phyloP scores from a whole-genome alignment of 64 coral and sea anemone species.

The Trachythela sp. region DNA sequence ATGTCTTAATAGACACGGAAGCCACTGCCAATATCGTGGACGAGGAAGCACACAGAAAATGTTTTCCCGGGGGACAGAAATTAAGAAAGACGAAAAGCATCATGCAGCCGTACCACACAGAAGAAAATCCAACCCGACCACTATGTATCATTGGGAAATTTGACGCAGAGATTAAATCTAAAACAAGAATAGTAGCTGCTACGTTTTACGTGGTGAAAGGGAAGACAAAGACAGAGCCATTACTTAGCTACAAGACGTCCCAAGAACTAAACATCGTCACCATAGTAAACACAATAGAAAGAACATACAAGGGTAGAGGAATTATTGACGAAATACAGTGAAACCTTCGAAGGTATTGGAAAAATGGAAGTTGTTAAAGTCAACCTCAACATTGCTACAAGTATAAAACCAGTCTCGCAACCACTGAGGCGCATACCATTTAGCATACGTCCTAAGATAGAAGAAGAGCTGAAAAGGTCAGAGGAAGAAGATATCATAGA shows the following conservation, averaged over 20 bases:
- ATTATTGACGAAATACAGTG: neutral
- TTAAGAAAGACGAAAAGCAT: no score
- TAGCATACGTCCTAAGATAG: neutral
- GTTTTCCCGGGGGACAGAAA: neutral
- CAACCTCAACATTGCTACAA: neutral
- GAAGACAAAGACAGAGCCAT: slow-evolving; percentile 21
- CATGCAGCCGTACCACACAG: neutral
- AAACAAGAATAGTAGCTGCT: neutral
- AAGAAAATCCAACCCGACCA: slow-evolving; percentile 1
- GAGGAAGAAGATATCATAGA: no score
- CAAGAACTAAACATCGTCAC: no score
- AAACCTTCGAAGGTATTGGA: neutral
- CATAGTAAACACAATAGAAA: neutral
- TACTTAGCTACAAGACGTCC: neutral
- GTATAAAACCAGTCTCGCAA: neutral
- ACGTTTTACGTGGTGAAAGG: slow-evolving; percentile 26
- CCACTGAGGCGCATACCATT: neutral
- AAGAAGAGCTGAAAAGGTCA: no score
- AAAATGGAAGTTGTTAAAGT: slow-evolving; percentile 26
- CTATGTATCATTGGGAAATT: slow-evolving; percentile 6
- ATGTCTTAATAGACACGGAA: slow-evolving; percentile 12
- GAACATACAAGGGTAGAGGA: neutral
- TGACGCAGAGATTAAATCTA: slow-evolving; percentile 17
- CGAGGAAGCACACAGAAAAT: neutral
- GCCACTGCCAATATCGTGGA: slow-evolving; percentile 7